Conservation (phyloP, 92 coral and sea anemone species). For the Meandrina meandrites region DNA sequence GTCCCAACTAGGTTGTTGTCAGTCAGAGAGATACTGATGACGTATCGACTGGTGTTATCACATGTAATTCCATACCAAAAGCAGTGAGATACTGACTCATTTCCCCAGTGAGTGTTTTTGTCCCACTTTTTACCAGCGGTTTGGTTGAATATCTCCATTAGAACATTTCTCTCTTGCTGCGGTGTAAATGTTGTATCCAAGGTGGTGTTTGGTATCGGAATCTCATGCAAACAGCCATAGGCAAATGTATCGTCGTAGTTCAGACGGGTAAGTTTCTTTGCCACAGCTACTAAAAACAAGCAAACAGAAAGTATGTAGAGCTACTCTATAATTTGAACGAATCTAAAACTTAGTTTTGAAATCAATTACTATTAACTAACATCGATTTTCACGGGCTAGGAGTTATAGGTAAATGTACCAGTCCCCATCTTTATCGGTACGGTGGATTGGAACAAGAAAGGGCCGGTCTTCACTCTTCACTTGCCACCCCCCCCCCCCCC, state of each 20-base stretch:
- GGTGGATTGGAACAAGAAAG: no score
- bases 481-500: no score
- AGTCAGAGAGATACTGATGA: constrained; percentile 59
- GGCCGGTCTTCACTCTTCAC: no score
- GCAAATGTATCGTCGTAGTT: constrained; percentile 33
- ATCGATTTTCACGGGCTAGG: no score
- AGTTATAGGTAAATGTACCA: no score
- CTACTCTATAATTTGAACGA: no score
- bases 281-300: not conserved
- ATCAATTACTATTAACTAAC: no score
- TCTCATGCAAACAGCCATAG: constrained; percentile 48
- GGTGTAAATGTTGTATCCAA: constrained; percentile 66
- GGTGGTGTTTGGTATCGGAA: constrained; percentile 30
- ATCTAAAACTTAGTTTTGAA: not conserved
- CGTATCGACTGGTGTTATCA: constrained; percentile 45
- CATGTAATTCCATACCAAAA: constrained; percentile 83
- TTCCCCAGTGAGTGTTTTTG: constrained; percentile 58
- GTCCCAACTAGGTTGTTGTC: constrained; percentile 63
- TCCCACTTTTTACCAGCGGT: constrained; percentile 70
- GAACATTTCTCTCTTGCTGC: constrained; percentile 58
- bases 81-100: constrained; percentile 59
- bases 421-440: no score
- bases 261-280: constrained; percentile 14
- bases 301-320: not conserved
- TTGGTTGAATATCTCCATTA: constrained; percentile 64